Evolutionary conservation across 2,888 invertebrate genomes (phyloP), one percentile per base, ranked within the genome.

Genomic region (Hirtodrosophila duncani): DNA sequence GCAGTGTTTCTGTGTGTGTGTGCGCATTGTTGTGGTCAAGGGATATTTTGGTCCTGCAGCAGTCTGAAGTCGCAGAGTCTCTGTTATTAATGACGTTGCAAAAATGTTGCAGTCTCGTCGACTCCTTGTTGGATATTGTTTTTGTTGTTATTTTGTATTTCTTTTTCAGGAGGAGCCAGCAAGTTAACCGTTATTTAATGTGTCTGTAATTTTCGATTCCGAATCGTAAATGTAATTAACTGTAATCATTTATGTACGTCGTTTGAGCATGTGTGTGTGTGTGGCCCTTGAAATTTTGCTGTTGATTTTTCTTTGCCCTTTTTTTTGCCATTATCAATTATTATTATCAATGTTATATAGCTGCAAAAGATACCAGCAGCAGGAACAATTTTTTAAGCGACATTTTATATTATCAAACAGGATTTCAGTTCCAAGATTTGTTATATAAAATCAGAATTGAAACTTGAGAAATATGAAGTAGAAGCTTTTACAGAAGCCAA

Each of bases 161-260:
- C 61, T 62, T 66, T 64, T 62, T 57, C 62, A 51, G 58, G 65
- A 67, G 64, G 56, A 67, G 20, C 21, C 44, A 45, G 48, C 38
- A 67, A 69, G 70, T 78, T 77, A 68, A 72, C 78, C 78, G 63
- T 71, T 78, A 67, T 72, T 72, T 78, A 72, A 72, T 78, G 70
- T 67, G 70, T 67, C 48, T 67, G 67, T 72, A 74, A 70, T 67
- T 70, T 74, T 62, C 74, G 63, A 58, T 55, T 53, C 63, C 63
- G 62, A 52, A 36, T 46, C 61, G 52, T 45, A 75, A 72, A 72
- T 78, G 71, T 78, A 78, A 72, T 72, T 72, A 72, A 78, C 75
- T 74, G 74, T 69, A 74, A 78, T 69, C 61, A 37, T 46, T 33
- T 46, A 39, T n/a, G 42, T 42, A 36, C 17, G 45, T 62, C 50